A percentile compares a stretch with the other conserved stretches of the same genome.
phyloP scores from a whole-genome alignment of 2,797 vertebrate species.

The Coendou prehensilis region DNA sequence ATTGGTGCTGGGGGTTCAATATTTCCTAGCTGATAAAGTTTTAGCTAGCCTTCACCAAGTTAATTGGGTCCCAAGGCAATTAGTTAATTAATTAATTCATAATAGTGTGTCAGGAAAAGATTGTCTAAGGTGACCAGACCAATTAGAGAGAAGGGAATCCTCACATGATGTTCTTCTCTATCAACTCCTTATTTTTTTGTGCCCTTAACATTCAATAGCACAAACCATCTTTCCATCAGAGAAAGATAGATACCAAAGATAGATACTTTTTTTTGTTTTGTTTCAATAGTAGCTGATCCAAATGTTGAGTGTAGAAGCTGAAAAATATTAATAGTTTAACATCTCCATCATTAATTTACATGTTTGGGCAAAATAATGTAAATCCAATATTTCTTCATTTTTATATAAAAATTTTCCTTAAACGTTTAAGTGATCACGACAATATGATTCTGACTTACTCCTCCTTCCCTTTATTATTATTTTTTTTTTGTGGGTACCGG shows the following conservation, averaged over 20 bases:
- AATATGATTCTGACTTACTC: not conserved
- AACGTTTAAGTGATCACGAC: not conserved
- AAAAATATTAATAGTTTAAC: not conserved
- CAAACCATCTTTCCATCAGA: conserved; percentile 10
- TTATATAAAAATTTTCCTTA: not conserved
- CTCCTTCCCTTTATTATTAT: not conserved
- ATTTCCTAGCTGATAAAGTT: not conserved
- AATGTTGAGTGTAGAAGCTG: not conserved
- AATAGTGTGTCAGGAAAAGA: not conserved
- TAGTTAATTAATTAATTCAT: not conserved
- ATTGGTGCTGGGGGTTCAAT: not conserved
- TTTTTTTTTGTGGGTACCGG: too few relatives aligned
- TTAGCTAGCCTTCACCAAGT: not conserved
- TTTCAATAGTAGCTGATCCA: not conserved
- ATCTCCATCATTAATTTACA: not conserved
- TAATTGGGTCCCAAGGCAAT: not conserved
- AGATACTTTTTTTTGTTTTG: not conserved
- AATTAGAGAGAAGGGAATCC: not conserved
- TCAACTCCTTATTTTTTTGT: not conserved
- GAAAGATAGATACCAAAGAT: not conserved
- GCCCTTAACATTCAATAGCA: not conserved
- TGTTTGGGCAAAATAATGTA: not conserved
- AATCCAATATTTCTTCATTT: not conserved
- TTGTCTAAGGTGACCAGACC: not conserved
- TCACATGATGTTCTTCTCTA: not conserved